phyloP scores from a whole-genome alignment of 2,113 vertebrate species.

The Acrocephalus arundinaceus region DNA sequence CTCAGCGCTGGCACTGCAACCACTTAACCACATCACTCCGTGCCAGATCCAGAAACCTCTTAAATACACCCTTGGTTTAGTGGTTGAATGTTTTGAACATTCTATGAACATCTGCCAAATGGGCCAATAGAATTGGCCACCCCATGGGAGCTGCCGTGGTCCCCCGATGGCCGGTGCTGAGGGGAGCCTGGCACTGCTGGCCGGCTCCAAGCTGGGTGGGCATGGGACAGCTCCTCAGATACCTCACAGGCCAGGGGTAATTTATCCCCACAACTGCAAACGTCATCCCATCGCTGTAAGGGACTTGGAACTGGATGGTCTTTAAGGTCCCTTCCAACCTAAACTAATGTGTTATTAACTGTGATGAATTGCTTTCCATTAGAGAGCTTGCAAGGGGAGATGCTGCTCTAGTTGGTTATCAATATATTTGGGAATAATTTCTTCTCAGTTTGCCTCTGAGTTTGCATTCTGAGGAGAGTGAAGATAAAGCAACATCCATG shows the following conservation, averaged over 20 bases:
- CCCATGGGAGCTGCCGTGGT: rapidly evolving
- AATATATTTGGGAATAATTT: background rate
- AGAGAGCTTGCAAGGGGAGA: background rate
- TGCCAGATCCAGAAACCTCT: background rate
- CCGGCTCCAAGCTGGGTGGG: rapidly evolving
- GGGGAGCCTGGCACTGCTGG: rapidly evolving
- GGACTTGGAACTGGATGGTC: background rate
- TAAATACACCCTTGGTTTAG: background rate
- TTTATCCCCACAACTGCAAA: background rate
- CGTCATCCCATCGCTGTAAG: background rate
- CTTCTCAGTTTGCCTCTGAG: background rate
- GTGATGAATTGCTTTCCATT: rapidly evolving
- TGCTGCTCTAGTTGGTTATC: background rate
- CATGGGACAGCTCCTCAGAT: rapidly evolving
- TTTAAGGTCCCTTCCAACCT: background rate
- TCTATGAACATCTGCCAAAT: background rate
- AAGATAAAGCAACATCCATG: background rate
- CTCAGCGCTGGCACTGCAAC: too few species aligned
- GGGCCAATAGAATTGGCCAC: rapidly evolving
- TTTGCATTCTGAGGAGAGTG: background rate
- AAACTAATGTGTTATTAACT: background rate
- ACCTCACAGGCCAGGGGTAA: rapidly evolving
- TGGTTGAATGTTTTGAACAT: background rate
- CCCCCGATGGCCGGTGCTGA: rapidly evolving
- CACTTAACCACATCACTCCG: background rate